Evolutionary conservation across 2,888 invertebrate species (phyloP), one percentile per base, ranked within the genome.

Genomic region (Himalopsyche tibetana): DNA sequence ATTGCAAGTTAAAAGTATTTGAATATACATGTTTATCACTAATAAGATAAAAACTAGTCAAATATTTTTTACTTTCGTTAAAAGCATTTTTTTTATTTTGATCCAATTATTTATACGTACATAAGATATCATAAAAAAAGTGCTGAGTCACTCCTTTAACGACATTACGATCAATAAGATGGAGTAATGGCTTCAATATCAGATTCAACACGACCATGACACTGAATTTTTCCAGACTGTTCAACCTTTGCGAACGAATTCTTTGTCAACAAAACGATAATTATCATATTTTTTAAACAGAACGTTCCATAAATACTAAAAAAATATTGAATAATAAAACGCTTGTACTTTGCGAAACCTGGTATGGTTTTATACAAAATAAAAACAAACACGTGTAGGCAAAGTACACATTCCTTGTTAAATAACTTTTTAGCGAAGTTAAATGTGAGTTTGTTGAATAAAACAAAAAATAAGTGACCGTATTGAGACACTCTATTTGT

Each of bases 141-240:
- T 63, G 63, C 11, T 63, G 63, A 63, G 63, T 63, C 63, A 63
- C 19, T 63, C 63, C 1, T 63, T 28, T 63, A 63, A 63, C 6
- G 63, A 63, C 63, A 63, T 19, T 19, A 63, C 63, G 63, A 63
- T 63, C 28, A 19, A 28, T 19, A 63, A 28, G 63, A 63, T 63
- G 63, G 28, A 63, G 63, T 63, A 63, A 63, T 63, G 28, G 19
- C 11, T 63, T 63, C 63, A 19, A 63, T 19, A 63, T 28, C 63
- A 63, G 19, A 63, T 63, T 63, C 19, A 19, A 19, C 63, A 63
- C 28, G 63, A 19, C 63, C 63, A 19, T 63, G 63, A 63, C 63
- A 63, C 9, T 63, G 63, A 63, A 63, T 28, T 63, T 63, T 63
- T 63, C 9, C 63, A 63, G 63, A 63, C 63, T 63, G 63, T 63